Base-by-base conservation (phyloP, 2,888 invertebrate genomes). In the Calliopum simillimum region DNA sequence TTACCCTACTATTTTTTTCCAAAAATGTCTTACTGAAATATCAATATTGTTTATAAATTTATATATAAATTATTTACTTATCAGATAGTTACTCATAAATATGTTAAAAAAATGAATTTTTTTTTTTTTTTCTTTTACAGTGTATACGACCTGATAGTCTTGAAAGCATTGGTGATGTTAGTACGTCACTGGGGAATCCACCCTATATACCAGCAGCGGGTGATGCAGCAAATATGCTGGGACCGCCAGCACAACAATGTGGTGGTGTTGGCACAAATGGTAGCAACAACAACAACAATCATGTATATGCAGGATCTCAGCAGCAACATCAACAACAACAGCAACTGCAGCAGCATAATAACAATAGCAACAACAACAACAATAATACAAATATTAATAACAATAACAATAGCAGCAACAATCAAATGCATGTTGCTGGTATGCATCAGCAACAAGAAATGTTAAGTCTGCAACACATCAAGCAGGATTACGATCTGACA, bases 401-500 rank as follows among this genome's bases (percentile, higher is more conserved):
- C 81, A 79, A 41, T 79, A 79, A 14, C 77, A 78, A 55, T 74
- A 79, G 33, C 75, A 79, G 51, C 78, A 76, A 66, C 79, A 79
- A 49, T 53, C 69, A 47, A 68, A 72, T 68, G 72, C 68, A 53
- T 72, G 72, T 43, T 71, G 73, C 46, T 23, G 70, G 49, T 44
- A 68, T 65, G 61, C 70, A 69, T 43, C 76, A 79, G 58, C 80
- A 81, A 78, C 81, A 84, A 79, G 79, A 84, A 77, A 79, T 84
- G 81, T 76, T 83, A 78, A 84, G 84, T 78, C 82, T 84, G 75
- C 84, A 83, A 76, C 86, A 91, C 81, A 93, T 94, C 81, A 95
- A 95, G 87, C 93, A 94, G 78, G 95, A 95, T 87, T 95, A 95
- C 84, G 95, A 94, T 85, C 90, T 96, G 81, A 95, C 94, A 84